Evolutionary conservation across 2,113 vertebrate species (phyloP).

Genomic region (Passer domesticus): DNA sequence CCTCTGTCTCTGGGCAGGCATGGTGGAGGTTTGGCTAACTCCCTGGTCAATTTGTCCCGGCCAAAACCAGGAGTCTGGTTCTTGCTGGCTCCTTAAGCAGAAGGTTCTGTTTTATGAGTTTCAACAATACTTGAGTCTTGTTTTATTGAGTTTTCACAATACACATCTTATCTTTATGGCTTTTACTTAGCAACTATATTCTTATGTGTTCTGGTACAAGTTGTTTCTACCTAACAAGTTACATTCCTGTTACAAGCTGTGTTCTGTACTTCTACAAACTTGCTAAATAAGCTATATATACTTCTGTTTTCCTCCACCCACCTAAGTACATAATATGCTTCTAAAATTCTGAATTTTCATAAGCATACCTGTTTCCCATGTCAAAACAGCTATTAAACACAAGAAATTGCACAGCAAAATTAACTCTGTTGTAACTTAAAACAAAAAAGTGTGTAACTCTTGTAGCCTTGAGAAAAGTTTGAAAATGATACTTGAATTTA

Average conservation of each 20-base stretch:
- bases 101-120: background rate
- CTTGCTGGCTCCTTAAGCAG: background rate
- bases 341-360: background rate
- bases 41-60: background rate
- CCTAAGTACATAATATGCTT: background rate
- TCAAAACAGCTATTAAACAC: background rate
- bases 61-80: background rate
- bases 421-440: background rate
- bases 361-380: background rate
- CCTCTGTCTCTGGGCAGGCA: background rate
- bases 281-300: background rate
- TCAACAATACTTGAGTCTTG: background rate
- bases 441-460: background rate
- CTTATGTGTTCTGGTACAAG: background rate
- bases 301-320: background rate
- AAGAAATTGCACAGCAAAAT: constrained; percentile 9
- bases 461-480: background rate
- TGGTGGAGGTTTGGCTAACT: background rate
- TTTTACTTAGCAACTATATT: background rate
- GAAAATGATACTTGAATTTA: background rate
- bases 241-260: background rate
- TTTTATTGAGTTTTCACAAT: background rate
- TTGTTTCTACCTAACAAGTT: background rate
- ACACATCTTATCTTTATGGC: background rate
- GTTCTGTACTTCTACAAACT: background rate